Base-by-base conservation (phyloP, 1,140 invertebrate species). In the Scaptomyza graminum region DNA sequence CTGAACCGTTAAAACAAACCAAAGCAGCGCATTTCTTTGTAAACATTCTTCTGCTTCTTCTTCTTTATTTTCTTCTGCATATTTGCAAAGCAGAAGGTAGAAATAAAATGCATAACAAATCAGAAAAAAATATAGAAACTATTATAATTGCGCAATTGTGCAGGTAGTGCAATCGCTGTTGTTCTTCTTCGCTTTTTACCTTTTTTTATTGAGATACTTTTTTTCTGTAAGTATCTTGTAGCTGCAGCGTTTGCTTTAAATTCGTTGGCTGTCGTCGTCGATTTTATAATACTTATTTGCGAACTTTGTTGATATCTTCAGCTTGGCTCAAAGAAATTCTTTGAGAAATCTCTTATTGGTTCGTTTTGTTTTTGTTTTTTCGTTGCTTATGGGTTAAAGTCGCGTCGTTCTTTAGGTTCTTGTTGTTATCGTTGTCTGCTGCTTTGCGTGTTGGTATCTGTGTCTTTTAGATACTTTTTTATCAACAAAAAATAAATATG, bases 361-460 rank as follows among this genome's bases (percentile, higher is more conserved):
- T 55, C 61, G 37, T 44, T 44, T 25, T 43, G 44, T 34, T 59
- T 49, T 79, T 76, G 55, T 71, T 52, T 67, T 62, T 87, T 85
- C 78, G 81, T 69, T 85, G 64, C 61, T 85, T 84, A 74, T 44
- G 54, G 44, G 31, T 62, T 62, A 56, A 68, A 25, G 37, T 55
- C 66, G 60, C 59, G 74, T 79, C 76, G 75, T 41, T 41, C 37
- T 41, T 41, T 22, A 22, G 4, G 4, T 22, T 22, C 18, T 22
- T 22, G 18, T 22, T 22, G 18, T 41, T 12, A n/a, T 41, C 37
- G 37, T 34, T 44, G 16, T 44, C 71, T 80, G 70, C 71, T 64
- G 47, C 18, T 82, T 83, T 80, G 76, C 80, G 80, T 85, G 79
- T 49, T 64, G 74, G 79, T 85, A 87, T 87, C 82, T 87, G 63